Evolutionary conservation across 2,888 invertebrate genomes (phyloP), one percentile per base, ranked within the genome.

Genomic region (Linnaemya vulpina): DNA sequence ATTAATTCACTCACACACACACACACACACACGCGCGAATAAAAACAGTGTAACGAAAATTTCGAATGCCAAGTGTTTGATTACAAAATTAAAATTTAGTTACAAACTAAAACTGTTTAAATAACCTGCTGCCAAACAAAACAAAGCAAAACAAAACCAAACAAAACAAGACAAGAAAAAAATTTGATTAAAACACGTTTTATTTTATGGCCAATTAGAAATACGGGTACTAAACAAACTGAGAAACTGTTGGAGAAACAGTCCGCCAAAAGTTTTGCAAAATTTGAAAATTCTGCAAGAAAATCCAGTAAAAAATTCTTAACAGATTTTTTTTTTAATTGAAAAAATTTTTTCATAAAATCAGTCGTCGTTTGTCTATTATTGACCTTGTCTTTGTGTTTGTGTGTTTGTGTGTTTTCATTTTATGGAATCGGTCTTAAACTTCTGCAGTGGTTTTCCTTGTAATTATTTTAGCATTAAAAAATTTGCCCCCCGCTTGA

Each of bases 361-460:
- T 58, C 65, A 43, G 15, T 58, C 67, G 67, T 58, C 65, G 30
- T 10, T 58, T 55, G 67, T 30, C 30, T 67, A 67, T 43, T 67
- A 67, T 67, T 67, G 76, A 76, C 43, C 76, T 76, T 76, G 76
- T 55, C 76, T 67, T 76, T 11, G 73, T 43, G 17, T 46, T n/a
- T n/a, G 60, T 35, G 20, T 60, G 30, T 73, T 8, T 20, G 15
- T 46, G 20, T 35, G 43, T 4, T 13, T 30, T 11, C 35, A 10
- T 53, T 22, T 40, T 22, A 5, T 62, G 40, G 25, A 65, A 40
- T 63, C 51, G 22, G 65, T 55, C n/a, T 76, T 58, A 20, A 65
- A 63, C 10, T 67, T 76, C 85, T 87, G 87, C 86, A 90, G 91
- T 91, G 89, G 90, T 91, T 91, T 91, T 91, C 91, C 90, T 91